Conservation (phyloP, 2,888 invertebrate genomes). For the Acleris literana region DNA sequence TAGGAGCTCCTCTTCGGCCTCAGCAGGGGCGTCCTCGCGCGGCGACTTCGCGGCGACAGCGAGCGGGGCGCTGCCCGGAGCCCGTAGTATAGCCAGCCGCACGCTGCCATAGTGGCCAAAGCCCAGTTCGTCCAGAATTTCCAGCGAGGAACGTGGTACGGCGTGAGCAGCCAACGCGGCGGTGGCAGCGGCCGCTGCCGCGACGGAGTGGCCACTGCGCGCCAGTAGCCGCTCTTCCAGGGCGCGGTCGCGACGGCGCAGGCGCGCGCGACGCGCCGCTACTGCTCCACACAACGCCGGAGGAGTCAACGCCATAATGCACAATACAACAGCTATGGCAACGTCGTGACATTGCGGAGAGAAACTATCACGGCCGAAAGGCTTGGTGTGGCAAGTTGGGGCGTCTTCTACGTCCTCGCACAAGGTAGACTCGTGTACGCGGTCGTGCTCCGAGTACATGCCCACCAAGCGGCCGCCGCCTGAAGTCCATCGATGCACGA, state of each 20-base stretch:
- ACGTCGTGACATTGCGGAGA: slow-evolving; percentile 86
- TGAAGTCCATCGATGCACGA: slow-evolving; percentile 42
- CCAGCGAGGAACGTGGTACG: slow-evolving; percentile 49
- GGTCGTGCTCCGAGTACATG: slow-evolving; percentile 19
- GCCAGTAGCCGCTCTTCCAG: slow-evolving; percentile 17
- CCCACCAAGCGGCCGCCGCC: slow-evolving; percentile 10
- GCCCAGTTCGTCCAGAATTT: slow-evolving; percentile 56
- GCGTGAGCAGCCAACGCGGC: slow-evolving; percentile 45
- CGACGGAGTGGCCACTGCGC: slow-evolving; percentile 30
- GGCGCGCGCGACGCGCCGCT: slow-evolving; percentile 83
- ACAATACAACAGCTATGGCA: slow-evolving; percentile 78
- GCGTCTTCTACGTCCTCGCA: slow-evolving; percentile 25
- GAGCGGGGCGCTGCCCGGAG: slow-evolving; percentile 57
- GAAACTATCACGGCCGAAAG: slow-evolving; percentile 63
- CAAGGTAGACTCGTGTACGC: slow-evolving; percentile 41
- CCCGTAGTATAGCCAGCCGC: slow-evolving; percentile 52
- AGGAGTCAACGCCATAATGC: slow-evolving; percentile 83
- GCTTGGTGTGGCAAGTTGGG: slow-evolving; percentile 25
- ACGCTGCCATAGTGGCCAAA: slow-evolving; percentile 64
- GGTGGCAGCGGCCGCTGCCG: slow-evolving; percentile 45
- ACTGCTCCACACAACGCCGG: slow-evolving; percentile 83
- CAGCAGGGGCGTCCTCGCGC: slow-evolving; percentile 88
- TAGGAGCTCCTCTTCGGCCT: slow-evolving; percentile 88
- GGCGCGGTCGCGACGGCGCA: slow-evolving; percentile 53
- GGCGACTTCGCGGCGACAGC: slow-evolving; percentile 93